phyloP scores from a whole-genome alignment of 37 sponge, comb jelly and placozoan genomes.

The Crambe crambe region DNA sequence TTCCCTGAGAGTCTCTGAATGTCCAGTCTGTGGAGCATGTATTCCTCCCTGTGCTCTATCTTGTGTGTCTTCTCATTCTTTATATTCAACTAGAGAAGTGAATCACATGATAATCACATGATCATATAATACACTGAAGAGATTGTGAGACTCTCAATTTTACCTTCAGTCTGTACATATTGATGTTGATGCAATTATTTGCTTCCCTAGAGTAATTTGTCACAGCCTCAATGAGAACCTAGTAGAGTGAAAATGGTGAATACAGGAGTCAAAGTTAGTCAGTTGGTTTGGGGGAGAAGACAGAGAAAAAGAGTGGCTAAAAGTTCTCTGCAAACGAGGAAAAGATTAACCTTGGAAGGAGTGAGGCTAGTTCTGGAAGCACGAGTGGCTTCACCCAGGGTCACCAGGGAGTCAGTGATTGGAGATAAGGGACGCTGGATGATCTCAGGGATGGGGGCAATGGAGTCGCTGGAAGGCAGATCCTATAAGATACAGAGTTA shows the following conservation, averaged over 20 bases:
- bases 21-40: conserved; percentile 70
- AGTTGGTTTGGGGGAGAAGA: not conserved
- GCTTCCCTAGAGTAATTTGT: conserved; percentile 63
- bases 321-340: too few relatives aligned
- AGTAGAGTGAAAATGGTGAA: not conserved
- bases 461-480: not conserved
- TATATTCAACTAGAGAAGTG: conserved; percentile 40
- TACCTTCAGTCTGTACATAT: conserved; percentile 73
- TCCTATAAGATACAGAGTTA: not conserved
- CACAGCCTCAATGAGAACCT: conserved; percentile 61
- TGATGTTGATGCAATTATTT: conserved; percentile 21
- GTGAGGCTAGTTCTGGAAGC: conserved; percentile 15
- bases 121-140: too few relatives aligned
- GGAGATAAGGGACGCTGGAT: conserved; percentile 4
- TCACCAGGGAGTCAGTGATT: not conserved
- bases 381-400: not conserved
- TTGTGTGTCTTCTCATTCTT: conserved; percentile 61
- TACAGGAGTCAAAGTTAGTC: too few relatives aligned
- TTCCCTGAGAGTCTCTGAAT: conserved; percentile 78
- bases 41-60: conserved; percentile 41
- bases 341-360: conserved; percentile 32
- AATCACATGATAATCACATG: not conserved
- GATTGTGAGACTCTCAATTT: too few relatives aligned
- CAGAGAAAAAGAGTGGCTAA: too few relatives aligned
- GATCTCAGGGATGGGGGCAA: not conserved